phyloP scores from a whole-genome alignment of 2,888 invertebrate genomes.

The Cecidostiba fungosa region DNA sequence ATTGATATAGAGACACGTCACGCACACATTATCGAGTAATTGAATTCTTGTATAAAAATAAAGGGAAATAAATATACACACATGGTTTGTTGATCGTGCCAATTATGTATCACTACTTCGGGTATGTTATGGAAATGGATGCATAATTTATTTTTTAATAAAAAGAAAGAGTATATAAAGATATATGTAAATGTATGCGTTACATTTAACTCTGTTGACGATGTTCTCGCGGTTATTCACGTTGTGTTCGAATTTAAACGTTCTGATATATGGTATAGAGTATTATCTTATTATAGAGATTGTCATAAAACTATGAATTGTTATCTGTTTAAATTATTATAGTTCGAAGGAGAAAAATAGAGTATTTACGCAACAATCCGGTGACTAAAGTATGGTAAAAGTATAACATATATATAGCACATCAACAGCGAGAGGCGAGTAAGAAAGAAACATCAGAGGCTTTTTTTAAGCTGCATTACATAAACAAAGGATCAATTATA shows the following conservation, averaged over 20 bases:
- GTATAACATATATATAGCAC: background rate
- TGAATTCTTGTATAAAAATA: background rate
- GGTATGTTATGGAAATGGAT: background rate
- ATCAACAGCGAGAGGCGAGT: background rate
- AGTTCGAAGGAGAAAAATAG: background rate
- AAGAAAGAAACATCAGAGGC: background rate
- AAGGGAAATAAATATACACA: background rate
- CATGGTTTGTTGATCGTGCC: background rate
- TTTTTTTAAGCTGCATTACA: background rate
- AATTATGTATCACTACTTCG: background rate
- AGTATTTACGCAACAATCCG: background rate
- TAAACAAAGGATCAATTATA: conserved; percentile 7
- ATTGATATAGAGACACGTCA: background rate
- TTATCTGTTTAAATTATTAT: background rate
- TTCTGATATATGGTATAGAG: background rate
- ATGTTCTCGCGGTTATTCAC: background rate
- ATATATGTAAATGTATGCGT: background rate
- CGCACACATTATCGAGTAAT: background rate
- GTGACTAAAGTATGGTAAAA: conserved; percentile 55
- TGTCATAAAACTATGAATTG: background rate
- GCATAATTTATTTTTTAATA: too few species aligned
- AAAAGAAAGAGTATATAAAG: too few species aligned
- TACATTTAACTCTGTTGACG: background rate
- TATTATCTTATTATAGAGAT: background rate
- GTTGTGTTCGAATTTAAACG: background rate